phyloP scores from a whole-genome alignment of 2,797 vertebrate genomes.

The Sebastes nivosus region DNA sequence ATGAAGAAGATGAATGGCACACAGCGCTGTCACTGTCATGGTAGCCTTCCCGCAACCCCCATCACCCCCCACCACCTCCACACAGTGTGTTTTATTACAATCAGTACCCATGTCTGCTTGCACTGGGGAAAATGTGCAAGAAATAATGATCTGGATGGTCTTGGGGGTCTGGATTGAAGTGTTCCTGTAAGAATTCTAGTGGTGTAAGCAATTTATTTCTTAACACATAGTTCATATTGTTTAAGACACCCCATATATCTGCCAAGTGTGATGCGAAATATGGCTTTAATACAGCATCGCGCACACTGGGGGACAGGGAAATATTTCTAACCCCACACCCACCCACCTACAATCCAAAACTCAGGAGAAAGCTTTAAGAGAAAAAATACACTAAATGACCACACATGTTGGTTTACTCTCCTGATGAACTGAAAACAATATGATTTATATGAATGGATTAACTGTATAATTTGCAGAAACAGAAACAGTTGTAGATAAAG shows the following conservation, averaged over 20 bases:
- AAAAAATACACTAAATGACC: constrained; percentile 38
- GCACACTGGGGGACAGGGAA: constrained; percentile 79
- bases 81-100: constrained; percentile 82
- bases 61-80: constrained; percentile 7
- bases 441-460: not conserved
- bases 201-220: constrained; percentile 89
- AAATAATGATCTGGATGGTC: constrained; percentile 84
- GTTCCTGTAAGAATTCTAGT: constrained; percentile 86
- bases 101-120: constrained; percentile 82
- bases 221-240: constrained; percentile 89
- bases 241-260: constrained; percentile 86
- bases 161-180: constrained; percentile 84
- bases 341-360: constrained; percentile 46
- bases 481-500: no score
- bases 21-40: constrained; percentile 58
- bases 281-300: constrained; percentile 85
- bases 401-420: constrained; percentile 20
- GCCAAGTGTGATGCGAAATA: constrained; percentile 84
- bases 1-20: constrained; percentile 65
- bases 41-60: constrained; percentile 40
- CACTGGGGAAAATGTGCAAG: constrained; percentile 82
- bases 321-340: constrained; percentile 73
- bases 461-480: no score
- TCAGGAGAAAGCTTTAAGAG: constrained; percentile 54
- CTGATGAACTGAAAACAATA: not conserved